Conservation (phyloP, 2,113 vertebrate genomes). For the Hipposideros armiger region DNA sequence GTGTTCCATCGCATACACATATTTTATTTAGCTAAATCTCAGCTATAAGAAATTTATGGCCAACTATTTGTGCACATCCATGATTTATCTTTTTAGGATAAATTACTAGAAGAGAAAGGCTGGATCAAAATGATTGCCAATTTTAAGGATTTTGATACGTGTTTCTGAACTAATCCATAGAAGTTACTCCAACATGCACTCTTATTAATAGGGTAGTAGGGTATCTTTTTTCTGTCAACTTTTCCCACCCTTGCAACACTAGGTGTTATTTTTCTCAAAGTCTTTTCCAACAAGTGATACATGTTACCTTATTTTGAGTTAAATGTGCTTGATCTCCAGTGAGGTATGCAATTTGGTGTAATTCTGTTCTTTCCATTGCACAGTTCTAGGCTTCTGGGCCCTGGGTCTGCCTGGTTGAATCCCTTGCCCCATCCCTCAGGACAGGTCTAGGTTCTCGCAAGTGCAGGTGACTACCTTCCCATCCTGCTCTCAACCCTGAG, state of each 20-base stretch:
- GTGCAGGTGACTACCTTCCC: too few relatives aligned
- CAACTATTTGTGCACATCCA: neutral
- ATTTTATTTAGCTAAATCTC: constrained; percentile 9
- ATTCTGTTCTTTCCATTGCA: neutral
- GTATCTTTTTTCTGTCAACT: neutral
- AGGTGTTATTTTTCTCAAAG: neutral
- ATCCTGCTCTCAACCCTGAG: neutral
- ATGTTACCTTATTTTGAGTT: neutral
- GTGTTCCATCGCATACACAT: neutral
- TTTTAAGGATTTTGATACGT: neutral
- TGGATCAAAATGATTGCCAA: neutral
- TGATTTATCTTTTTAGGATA: neutral
- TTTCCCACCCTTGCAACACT: neutral
- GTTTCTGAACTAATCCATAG: neutral
- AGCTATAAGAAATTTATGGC: neutral
- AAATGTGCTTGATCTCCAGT: neutral
- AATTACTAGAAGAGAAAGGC: neutral
- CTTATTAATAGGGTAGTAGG: neutral
- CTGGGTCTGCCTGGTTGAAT: neutral
- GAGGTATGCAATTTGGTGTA: neutral
- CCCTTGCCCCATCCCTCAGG: neutral
- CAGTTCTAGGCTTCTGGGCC: neutral
- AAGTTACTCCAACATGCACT: neutral
- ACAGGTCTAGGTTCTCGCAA: rapidly evolving
- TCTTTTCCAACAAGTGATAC: neutral